A percentile compares a stretch with the other conserved stretches of the same genome.
Conservation (phyloP, 2,797 vertebrate species). For the Xenops minutus region DNA sequence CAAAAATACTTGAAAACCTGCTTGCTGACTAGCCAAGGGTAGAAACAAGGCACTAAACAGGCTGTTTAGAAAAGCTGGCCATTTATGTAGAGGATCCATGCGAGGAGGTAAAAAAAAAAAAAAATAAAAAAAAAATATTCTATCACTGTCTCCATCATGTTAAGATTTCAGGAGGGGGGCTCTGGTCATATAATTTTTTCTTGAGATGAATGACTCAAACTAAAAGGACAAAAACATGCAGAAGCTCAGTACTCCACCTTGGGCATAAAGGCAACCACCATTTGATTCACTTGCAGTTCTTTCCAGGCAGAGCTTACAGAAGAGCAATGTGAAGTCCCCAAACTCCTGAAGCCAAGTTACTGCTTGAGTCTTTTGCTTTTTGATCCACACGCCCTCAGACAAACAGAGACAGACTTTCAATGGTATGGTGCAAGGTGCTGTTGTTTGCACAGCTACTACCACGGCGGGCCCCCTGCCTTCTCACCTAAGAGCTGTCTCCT, state of each 20-base stretch:
- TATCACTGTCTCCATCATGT: background rate
- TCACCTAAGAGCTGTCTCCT: no score
- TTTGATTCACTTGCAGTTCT: background rate
- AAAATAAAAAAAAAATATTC: background rate
- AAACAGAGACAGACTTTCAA: background rate
- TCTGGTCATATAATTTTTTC: background rate
- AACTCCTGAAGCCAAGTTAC: background rate
- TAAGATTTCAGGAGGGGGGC: background rate
- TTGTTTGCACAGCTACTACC: background rate
- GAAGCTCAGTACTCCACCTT: background rate
- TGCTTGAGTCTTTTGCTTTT: background rate
- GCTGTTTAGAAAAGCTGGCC: background rate
- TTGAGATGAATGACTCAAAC: background rate
- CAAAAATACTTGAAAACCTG: background rate
- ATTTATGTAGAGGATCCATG: background rate
- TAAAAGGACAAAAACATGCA: background rate
- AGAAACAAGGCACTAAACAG: background rate
- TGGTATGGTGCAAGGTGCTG: background rate
- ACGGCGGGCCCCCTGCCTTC: fast-evolving
- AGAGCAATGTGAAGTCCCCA: background rate
- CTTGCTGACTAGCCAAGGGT: background rate
- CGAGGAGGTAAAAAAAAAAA: background rate
- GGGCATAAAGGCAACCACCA: background rate
- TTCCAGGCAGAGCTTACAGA: background rate
- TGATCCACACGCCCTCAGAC: background rate